These are phyloP conservation scores for Argya squamiceps DNA, from an alignment of 2,797 vertebrate species.

Conservation along the genomic window DNA sequence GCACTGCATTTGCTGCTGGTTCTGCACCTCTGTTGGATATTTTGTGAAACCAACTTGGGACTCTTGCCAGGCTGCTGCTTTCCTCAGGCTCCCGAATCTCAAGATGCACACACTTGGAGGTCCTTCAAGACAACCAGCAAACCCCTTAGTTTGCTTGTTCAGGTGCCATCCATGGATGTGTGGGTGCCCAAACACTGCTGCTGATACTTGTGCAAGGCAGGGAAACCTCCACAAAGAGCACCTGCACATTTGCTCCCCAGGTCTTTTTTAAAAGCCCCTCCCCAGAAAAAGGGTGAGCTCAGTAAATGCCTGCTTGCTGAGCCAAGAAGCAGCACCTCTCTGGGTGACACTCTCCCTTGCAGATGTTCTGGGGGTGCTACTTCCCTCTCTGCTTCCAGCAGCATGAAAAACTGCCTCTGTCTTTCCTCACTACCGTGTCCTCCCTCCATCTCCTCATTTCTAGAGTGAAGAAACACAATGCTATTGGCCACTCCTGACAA, in stretches of 20 bases:
- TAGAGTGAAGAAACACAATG: fast-evolving
- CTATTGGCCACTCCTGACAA: not conserved
- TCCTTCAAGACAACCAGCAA: no score
- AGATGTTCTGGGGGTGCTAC: fast-evolving
- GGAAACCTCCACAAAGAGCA: not conserved
- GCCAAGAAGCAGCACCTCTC: not conserved
- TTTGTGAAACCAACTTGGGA: not conserved
- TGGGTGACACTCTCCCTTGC: fast-evolving
- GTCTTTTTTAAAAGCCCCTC: not conserved
- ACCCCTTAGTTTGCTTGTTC: no score
- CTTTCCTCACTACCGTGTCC: not conserved
- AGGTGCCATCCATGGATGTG: not conserved
- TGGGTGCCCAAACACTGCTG: not conserved
- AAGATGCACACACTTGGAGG: not conserved
- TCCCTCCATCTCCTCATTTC: not conserved
- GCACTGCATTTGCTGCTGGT: not conserved
- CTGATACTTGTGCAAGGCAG: not conserved
- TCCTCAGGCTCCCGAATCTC: not conserved
- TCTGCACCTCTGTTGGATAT: not conserved
- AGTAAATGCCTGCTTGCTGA: not conserved
- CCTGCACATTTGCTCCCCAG: not conserved
- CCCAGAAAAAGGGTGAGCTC: not conserved
- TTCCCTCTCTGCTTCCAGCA: not conserved
- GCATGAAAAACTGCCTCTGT: not conserved
- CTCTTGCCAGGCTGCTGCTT: not conserved